phyloP scores from a whole-genome alignment of 2,888 invertebrate genomes.

The Tinea pellionella region DNA sequence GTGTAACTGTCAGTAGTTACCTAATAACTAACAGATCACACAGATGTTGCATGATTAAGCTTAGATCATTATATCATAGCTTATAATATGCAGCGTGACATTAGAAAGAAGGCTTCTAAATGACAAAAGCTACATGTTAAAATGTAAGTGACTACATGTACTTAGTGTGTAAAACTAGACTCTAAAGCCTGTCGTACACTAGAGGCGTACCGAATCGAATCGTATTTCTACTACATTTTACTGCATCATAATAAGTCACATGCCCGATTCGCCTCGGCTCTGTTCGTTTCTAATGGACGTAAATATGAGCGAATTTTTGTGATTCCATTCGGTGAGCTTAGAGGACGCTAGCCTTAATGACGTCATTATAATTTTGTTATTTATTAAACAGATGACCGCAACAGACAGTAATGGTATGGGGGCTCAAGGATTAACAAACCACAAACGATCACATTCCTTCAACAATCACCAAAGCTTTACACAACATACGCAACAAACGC shows the following conservation, averaged over 20 bases:
- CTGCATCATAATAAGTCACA: too few species aligned
- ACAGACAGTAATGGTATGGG: constrained; percentile 63
- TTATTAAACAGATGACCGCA: constrained; percentile 22
- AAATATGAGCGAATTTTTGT: too few species aligned
- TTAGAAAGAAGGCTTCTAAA: background rate
- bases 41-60: background rate
- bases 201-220: too few species aligned
- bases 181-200: too few species aligned
- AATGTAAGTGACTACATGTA: background rate
- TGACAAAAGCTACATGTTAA: background rate
- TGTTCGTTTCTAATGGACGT: too few species aligned
- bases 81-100: background rate
- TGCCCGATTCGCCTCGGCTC: too few species aligned
- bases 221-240: too few species aligned
- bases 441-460: constrained; percentile 77
- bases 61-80: background rate
- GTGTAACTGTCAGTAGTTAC: constrained; percentile 12
- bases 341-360: too few species aligned
- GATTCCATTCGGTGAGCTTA: too few species aligned
- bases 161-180: too few species aligned
- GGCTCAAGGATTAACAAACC: constrained; percentile 62
- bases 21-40: constrained; percentile 3
- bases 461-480: constrained; percentile 78
- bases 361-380: background rate
- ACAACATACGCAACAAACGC: constrained; percentile 71